These are phyloP conservation scores for Piliocolobus tephrosceles DNA, from an alignment of 2,113 vertebrate species.

Conservation along the genomic window DNA sequence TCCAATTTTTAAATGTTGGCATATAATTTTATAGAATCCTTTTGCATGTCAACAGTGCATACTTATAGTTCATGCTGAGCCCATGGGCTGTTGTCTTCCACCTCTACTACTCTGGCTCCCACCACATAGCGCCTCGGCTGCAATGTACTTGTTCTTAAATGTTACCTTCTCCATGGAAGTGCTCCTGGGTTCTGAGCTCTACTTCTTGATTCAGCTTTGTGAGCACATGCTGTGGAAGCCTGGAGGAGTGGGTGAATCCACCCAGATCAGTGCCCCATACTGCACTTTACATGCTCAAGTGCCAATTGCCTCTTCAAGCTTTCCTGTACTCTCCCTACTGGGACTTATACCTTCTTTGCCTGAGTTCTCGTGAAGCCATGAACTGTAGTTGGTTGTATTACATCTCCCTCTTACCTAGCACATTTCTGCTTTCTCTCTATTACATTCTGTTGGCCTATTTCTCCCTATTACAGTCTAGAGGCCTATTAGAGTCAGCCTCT, in stretches of 20 bases:
- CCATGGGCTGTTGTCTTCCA: rapidly evolving
- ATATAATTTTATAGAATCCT: not conserved
- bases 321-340: not conserved
- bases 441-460: not conserved
- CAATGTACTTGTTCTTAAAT: not conserved
- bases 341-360: not conserved
- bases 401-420: not conserved
- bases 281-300: not conserved
- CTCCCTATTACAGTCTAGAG: not conserved
- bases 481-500: not conserved
- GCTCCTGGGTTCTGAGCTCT: no score
- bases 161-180: not conserved
- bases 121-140: rapidly evolving
- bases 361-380: not conserved
- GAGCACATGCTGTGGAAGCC: not conserved
- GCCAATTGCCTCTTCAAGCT: not conserved
- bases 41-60: not conserved
- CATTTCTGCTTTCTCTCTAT: not conserved
- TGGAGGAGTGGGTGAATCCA: no score
- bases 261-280: not conserved
- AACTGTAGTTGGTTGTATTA: not conserved
- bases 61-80: not conserved
- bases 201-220: not conserved
- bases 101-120: not conserved
- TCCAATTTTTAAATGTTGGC: not conserved